A percentile compares a stretch with the other conserved stretches of the same genome.
These are phyloP conservation scores for Rhinoderma darwinii DNA, from an alignment of 2,113 vertebrate genomes.

Conservation along the genomic window DNA sequence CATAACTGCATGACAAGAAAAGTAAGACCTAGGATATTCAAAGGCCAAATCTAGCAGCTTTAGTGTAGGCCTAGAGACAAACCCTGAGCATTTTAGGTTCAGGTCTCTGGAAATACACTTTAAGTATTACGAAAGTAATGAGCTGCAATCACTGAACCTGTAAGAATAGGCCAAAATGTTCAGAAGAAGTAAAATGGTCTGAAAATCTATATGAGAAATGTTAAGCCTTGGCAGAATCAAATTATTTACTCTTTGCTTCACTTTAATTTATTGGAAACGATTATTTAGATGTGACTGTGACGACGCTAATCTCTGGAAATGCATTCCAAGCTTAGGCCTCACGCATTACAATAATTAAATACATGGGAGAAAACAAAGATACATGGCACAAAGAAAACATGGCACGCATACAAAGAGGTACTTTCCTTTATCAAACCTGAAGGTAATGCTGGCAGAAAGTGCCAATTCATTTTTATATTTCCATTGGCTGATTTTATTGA, in stretches of 20 bases:
- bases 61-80: background rate
- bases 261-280: conserved; percentile 29
- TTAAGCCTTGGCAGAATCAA: background rate
- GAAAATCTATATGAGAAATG: background rate
- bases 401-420: conserved; percentile 36
- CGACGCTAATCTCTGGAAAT: conserved; percentile 29
- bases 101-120: no score
- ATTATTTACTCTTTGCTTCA: conserved; percentile 51
- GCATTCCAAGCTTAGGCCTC: conserved; percentile 19
- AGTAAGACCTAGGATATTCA: background rate
- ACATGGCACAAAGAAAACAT: conserved; percentile 24
- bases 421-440: conserved; percentile 33
- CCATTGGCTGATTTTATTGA: conserved; percentile 28
- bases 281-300: conserved; percentile 29
- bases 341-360: conserved; percentile 46
- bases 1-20: background rate
- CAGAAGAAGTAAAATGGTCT: background rate
- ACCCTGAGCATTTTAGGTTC: background rate
- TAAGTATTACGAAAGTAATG: background rate
- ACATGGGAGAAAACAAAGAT: conserved; percentile 31
- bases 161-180: background rate
- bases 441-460: conserved; percentile 25
- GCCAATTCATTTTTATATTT: conserved; percentile 36
- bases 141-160: background rate
- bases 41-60: no score